These are phyloP conservation scores for Charaxes varanes DNA, from an alignment of 1,140 invertebrate genomes.

Conservation along the genomic window DNA sequence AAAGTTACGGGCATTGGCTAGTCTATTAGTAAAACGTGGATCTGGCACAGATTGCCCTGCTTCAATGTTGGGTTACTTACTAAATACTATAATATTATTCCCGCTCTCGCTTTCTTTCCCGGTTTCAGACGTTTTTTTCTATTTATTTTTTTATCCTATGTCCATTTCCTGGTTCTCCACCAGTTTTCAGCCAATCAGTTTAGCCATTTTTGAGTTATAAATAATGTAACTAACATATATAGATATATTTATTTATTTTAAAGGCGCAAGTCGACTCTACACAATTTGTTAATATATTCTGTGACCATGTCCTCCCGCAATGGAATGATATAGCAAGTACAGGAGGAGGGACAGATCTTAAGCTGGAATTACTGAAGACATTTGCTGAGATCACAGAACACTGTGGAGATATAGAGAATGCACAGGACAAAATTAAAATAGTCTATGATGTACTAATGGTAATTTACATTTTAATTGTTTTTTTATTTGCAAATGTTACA, in stretches of 20 bases:
- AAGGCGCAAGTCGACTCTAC: slow-evolving; percentile 92
- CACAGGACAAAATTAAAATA: slow-evolving; percentile 82
- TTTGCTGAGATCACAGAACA: slow-evolving; percentile 89
- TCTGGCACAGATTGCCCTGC: slow-evolving; percentile 4
- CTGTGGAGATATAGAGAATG: slow-evolving; percentile 84
- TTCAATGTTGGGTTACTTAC: too few relatives aligned
- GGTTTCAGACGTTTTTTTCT: too few relatives aligned
- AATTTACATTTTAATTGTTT: slow-evolving; percentile 46
- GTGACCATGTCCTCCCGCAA: slow-evolving; percentile 86
- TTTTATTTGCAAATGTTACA: not conserved
- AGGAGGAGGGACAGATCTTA: slow-evolving; percentile 80
- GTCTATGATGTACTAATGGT: slow-evolving; percentile 88
- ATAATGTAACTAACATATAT: too few relatives aligned
- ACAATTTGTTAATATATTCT: slow-evolving; percentile 90
- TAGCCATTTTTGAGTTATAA: too few relatives aligned
- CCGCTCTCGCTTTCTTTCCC: too few relatives aligned
- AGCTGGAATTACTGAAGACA: slow-evolving; percentile 89
- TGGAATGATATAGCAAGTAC: slow-evolving; percentile 74
- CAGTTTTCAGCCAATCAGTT: too few relatives aligned
- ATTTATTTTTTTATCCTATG: too few relatives aligned
- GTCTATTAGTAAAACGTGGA: too few relatives aligned
- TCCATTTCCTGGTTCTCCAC: too few relatives aligned
- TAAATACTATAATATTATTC: too few relatives aligned
- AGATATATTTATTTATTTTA: too few relatives aligned
- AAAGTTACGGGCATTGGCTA: too few relatives aligned